Evolutionary conservation across 2,888 invertebrate species (phyloP).

Genomic region (Nebria brevicollis): DNA sequence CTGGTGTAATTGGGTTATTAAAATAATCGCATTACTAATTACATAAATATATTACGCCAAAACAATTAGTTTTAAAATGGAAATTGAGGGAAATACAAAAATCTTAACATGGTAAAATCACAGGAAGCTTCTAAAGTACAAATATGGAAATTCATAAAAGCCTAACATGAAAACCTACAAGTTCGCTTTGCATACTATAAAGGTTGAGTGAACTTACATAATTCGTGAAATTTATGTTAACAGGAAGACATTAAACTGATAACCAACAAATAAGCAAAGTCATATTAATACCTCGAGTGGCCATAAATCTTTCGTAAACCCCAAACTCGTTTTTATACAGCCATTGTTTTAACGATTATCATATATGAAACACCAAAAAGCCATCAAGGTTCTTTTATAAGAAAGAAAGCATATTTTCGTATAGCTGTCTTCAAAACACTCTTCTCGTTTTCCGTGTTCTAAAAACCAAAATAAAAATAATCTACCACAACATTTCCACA

Average conservation of each 20-base stretch:
- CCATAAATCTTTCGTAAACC: not conserved
- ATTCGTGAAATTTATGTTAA: not conserved
- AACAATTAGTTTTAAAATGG: not conserved
- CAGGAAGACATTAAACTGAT: conserved; percentile 11
- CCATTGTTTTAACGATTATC: not conserved
- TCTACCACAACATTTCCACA: no score
- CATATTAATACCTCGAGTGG: not conserved
- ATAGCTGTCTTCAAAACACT: no score
- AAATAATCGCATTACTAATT: no score
- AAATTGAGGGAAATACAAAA: not conserved
- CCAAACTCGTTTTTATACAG: not conserved
- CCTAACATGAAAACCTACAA: not conserved
- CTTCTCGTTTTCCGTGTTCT: no score
- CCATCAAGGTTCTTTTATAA: not conserved
- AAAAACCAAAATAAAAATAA: no score
- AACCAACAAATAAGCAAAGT: conserved; percentile 17
- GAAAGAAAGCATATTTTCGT: no score
- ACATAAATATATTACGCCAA: not conserved
- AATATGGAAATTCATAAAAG: not conserved
- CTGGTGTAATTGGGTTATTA: no score
- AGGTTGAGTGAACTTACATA: not conserved
- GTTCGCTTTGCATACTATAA: not conserved
- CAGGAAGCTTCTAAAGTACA: not conserved
- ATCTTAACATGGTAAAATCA: not conserved
- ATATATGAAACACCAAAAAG: not conserved